Percentiles rank a stretch among this genome's conserved stretches.
Evolutionary conservation across 2,888 invertebrate species (phyloP).

Genomic region (Atethmia centrago): DNA sequence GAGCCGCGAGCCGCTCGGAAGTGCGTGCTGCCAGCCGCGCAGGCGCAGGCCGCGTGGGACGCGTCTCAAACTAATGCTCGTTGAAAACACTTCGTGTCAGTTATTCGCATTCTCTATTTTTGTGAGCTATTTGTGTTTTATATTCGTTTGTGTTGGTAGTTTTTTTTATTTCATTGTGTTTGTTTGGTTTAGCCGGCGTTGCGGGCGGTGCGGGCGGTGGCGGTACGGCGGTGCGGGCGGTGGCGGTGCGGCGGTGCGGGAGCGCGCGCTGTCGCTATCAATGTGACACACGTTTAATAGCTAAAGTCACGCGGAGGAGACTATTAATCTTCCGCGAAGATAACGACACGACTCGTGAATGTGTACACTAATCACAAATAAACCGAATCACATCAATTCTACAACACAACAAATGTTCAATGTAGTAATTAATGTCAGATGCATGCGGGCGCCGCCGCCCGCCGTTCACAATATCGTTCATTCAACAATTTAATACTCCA

Average conservation of each 20-base stretch:
- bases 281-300: conserved; percentile 70
- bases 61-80: conserved; percentile 70
- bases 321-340: conserved; percentile 72
- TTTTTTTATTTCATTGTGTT: conserved; percentile 68
- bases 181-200: conserved; percentile 49
- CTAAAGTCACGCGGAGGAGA: conserved; percentile 73
- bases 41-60: conserved; percentile 27
- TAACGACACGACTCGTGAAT: conserved; percentile 64
- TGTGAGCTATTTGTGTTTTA: conserved; percentile 78
- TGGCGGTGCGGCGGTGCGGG: background rate
- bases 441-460: background rate
- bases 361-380: conserved; percentile 59
- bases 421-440: conserved; percentile 48
- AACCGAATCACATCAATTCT: conserved; percentile 55
- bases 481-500: conserved; percentile 35
- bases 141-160: conserved; percentile 75
- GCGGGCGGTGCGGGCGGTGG: background rate
- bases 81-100: conserved; percentile 76
- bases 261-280: conserved; percentile 47
- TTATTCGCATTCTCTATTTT: conserved; percentile 81
- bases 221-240: background rate
- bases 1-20: conserved; percentile 47
- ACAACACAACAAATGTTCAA: conserved; percentile 45
- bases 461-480: conserved; percentile 31
- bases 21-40: conserved; percentile 41